Evolutionary conservation across 2,888 invertebrate genomes (phyloP), one percentile per base, ranked within the genome.

Genomic region (Eilema griseolum): DNA sequence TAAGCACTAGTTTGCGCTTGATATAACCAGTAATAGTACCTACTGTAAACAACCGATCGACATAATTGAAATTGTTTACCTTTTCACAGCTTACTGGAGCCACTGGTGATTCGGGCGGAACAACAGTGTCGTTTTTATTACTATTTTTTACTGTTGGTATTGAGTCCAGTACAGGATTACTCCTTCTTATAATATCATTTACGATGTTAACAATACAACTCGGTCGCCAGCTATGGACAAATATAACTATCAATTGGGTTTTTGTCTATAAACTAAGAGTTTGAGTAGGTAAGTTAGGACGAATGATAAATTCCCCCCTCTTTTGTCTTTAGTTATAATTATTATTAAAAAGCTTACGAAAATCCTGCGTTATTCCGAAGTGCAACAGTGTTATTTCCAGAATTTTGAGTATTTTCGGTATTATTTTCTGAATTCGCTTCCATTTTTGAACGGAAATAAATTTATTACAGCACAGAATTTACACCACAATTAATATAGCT

Each of bases 191-290:
- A 31, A 79, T 76, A 63, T 82, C 81, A 65, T 70, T 86, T 23
- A 86, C 75, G 28, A 87, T 74, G 66, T 85, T 86, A 41, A 80
- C 70, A 33, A 90, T 65, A 23, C 88, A 89, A 77, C 77, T 86
- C 5, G 88, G 82, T 31, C 90, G 89, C 88, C 90, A 89, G 78
- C 92, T 91, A 70, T 60, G 70, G 62, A 61, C 26, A 69, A 72
- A 64, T 16, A 57, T 33, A 59, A 26, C 20, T n/a, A 52, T 52
- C 46, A 46, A 46, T 20, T 5, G 20, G 5, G 20, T 20, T 20
- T 46, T 37, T 16, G 4, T 41, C 12, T 41, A 16, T 41, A 0
- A 16, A 37, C 5, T 20, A 20, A 0, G 46, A 20, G 16, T 20
- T 46, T 20, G 7, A 46, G 0, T 20, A 20, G 20, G 0, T 20